Evolutionary conservation across 2,888 invertebrate genomes (phyloP).

Genomic region (Rosalia funebris): DNA sequence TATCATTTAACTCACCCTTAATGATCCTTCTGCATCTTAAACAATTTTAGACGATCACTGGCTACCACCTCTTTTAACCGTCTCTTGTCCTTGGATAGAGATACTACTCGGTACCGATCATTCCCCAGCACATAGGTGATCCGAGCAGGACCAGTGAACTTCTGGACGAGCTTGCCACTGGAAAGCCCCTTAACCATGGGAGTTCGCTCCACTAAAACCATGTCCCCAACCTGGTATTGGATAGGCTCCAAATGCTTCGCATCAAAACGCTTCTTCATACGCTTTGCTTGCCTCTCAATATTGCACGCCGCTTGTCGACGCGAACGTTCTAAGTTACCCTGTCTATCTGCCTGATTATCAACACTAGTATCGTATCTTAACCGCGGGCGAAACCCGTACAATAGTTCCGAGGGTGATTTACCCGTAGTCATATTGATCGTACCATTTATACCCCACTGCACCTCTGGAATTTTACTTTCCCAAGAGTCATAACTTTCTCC

Average conservation of each 20-base stretch:
- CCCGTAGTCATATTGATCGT: background rate
- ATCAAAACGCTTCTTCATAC: background rate
- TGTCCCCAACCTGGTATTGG: background rate
- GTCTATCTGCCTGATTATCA: background rate
- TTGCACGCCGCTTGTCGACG: background rate
- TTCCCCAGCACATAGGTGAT: background rate
- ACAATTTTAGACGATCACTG: background rate
- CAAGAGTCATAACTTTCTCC: background rate
- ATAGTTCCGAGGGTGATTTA: background rate
- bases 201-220: background rate
- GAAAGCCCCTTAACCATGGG: background rate
- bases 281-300: background rate
- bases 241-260: background rate
- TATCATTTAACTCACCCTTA: background rate
- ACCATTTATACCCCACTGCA: background rate
- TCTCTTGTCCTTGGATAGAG: background rate
- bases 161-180: background rate
- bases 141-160: background rate
- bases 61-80: background rate
- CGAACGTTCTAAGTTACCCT: background rate
- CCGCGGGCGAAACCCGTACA: constrained; percentile 2
- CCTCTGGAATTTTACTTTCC: constrained; percentile 3
- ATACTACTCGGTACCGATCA: background rate
- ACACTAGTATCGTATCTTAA: background rate
- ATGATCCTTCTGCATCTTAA: background rate